These are phyloP conservation scores for Drosophila leonis DNA, from an alignment of 2,888 invertebrate species.

Conservation along the genomic window DNA sequence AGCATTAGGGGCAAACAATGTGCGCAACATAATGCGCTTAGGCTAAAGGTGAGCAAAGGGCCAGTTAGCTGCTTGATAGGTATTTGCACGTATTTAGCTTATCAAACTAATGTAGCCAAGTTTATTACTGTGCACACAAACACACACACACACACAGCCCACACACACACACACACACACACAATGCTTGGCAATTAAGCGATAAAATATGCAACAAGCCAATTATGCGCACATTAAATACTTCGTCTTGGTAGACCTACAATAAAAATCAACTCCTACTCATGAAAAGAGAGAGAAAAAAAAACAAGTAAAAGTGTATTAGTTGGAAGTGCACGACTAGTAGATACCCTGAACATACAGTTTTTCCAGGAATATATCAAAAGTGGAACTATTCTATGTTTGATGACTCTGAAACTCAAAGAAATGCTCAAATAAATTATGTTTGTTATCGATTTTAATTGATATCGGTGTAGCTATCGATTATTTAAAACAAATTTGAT, in stretches of 20 bases:
- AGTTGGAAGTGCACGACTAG: background rate
- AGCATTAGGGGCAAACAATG: constrained; percentile 3
- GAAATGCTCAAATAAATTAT: too few relatives aligned
- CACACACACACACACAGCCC: background rate
- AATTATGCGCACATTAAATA: constrained; percentile 74
- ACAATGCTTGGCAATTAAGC: constrained; percentile 37
- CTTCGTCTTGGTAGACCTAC: constrained; percentile 35
- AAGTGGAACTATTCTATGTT: background rate
- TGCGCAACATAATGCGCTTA: constrained; percentile 14
- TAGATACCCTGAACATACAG: background rate
- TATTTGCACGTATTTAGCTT: constrained; percentile 12
- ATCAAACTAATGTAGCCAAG: constrained; percentile 13
- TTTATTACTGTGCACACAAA: constrained; percentile 9
- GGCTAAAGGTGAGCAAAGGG: constrained; percentile 9
- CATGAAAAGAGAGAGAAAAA: background rate
- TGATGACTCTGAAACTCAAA: too few relatives aligned
- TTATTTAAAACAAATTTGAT: too few relatives aligned
- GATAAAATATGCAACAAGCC: constrained; percentile 49
- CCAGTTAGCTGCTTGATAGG: constrained; percentile 3
- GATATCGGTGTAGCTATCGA: background rate
- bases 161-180: background rate
- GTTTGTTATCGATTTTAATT: background rate
- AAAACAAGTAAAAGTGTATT: background rate
- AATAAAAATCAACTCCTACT: constrained; percentile 1
- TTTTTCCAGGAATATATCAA: background rate